Conservation (phyloP, 2,113 vertebrate genomes). For the Elephantulus edwardii region DNA sequence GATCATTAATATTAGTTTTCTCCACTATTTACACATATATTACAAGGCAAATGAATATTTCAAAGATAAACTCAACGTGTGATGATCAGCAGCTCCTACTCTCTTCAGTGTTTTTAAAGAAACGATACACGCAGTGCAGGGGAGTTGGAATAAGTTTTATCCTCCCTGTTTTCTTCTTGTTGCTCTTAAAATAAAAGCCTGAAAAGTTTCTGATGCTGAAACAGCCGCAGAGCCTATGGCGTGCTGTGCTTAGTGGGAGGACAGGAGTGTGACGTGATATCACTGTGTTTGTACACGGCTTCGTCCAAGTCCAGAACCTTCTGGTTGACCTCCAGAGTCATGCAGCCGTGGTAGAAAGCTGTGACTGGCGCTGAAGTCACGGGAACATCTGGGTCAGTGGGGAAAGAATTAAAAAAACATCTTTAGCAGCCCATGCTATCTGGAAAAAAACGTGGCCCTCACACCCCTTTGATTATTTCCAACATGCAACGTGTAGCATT, state of each 20-base stretch:
- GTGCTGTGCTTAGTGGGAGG: slow-evolving; percentile 79
- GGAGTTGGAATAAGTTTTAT: slow-evolving; percentile 85
- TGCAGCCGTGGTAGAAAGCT: slow-evolving; percentile 93
- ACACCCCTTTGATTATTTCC: not conserved
- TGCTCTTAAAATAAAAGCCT: slow-evolving; percentile 69
- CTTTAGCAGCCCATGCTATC: not conserved
- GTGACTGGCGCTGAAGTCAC: slow-evolving; percentile 92
- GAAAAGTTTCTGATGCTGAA: slow-evolving; percentile 76
- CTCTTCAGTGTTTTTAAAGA: slow-evolving; percentile 84
- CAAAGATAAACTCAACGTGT: slow-evolving; percentile 69
- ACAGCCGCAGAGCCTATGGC: slow-evolving; percentile 78
- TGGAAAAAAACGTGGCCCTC: not conserved
- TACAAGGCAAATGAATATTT: slow-evolving; percentile 76
- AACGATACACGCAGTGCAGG: slow-evolving; percentile 78
- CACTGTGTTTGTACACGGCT: slow-evolving; percentile 92
- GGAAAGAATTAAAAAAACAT: slow-evolving; percentile 8
- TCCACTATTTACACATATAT: slow-evolving; percentile 87
- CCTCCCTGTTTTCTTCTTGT: too few relatives aligned
- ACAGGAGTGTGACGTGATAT: slow-evolving; percentile 97
- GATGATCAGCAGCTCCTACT: slow-evolving; percentile 82
- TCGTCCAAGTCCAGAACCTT: slow-evolving; percentile 90
- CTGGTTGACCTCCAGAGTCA: slow-evolving; percentile 89
- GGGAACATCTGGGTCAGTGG: slow-evolving; percentile 88
- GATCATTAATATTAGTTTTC: slow-evolving; percentile 79
- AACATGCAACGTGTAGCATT: not conserved